Base-by-base conservation (phyloP, 2,797 vertebrate species). In the Cyprinodon diabolis region DNA sequence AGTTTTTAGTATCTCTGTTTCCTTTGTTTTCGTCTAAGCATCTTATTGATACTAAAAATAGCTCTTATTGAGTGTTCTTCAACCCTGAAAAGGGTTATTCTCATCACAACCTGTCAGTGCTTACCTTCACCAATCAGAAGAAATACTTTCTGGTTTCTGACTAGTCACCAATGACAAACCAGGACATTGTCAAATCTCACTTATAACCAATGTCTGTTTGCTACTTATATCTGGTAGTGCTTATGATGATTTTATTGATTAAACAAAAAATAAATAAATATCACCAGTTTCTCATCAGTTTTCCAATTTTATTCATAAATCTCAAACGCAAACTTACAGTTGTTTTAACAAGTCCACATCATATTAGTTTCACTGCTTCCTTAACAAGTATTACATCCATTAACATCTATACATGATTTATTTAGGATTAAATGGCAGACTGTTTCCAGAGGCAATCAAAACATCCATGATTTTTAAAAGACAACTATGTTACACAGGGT, bases 401-500 rank as follows among this genome's bases (percentile, higher is more conserved):
- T 47, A 7, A 47, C 11, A 7, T 47, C 45, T 47, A 47, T 7
- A 47, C 6, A 11, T 4, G 25, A 8, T 15, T 9, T 40, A 13
- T 37, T 60, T 63, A 21, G 60, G 19, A 43, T 10, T 17, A 13
- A 45, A 14, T 23, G 14, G 62, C 62, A 23, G 62, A 65, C 14
- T 5, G 3, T 66, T 45, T 43, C 60, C 52, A n/a, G n/a, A 51
- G 19, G 13, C 8, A 48, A 11, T 48, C 10, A 14, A 48, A 52
- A 21, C 19, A 21, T 52, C 51, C 17, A 8, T n/a, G 52, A 21
- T 54, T 54, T 54, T 21, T 11, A n/a, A 63, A 63, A 43, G 10
- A 63, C 19, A 43, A 35, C 60, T 71, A 49, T 71, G 51, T 69
- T 54, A 76, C 70, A 74, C 55, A 69, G 60, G 68, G 23, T 74